phyloP scores from a whole-genome alignment of 2,113 vertebrate species.

The Heterocephalus glaber region DNA sequence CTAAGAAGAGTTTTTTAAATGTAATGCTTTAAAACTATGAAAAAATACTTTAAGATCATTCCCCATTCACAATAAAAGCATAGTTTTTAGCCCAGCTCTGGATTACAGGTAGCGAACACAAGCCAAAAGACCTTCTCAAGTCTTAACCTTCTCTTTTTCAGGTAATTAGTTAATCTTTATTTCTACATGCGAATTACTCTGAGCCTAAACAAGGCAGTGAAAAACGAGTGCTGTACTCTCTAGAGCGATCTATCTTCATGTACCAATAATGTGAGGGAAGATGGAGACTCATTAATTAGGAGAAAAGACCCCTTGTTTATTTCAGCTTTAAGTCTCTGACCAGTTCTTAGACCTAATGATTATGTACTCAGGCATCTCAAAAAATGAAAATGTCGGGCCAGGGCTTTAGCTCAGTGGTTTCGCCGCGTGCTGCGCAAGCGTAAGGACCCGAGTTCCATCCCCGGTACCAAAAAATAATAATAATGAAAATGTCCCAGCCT shows the following conservation, averaged over 20 bases:
- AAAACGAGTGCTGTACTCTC: background rate
- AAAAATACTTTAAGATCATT: background rate
- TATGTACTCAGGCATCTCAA: background rate
- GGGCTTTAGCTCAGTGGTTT: no score
- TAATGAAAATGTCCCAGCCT: background rate
- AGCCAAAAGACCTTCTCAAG: background rate
- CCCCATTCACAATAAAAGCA: background rate
- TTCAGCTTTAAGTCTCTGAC: slow-evolving; percentile 30
- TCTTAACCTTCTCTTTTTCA: background rate
- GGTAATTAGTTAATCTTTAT: background rate
- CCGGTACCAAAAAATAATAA: no score
- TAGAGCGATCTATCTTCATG: slow-evolving; percentile 31
- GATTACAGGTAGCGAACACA: background rate
- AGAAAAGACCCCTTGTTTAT: background rate
- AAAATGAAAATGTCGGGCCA: background rate
- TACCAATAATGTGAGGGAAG: background rate
- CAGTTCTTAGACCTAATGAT: background rate
- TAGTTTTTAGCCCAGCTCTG: background rate
- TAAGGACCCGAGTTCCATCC: no score
- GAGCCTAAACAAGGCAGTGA: slow-evolving; percentile 42
- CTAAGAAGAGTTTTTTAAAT: background rate
- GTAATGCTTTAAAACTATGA: background rate
- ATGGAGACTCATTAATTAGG: background rate
- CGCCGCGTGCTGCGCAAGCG: no score
- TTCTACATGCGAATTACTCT: background rate